phyloP scores from a whole-genome alignment of 2,888 invertebrate species.

The Stenotaenia linearis region DNA sequence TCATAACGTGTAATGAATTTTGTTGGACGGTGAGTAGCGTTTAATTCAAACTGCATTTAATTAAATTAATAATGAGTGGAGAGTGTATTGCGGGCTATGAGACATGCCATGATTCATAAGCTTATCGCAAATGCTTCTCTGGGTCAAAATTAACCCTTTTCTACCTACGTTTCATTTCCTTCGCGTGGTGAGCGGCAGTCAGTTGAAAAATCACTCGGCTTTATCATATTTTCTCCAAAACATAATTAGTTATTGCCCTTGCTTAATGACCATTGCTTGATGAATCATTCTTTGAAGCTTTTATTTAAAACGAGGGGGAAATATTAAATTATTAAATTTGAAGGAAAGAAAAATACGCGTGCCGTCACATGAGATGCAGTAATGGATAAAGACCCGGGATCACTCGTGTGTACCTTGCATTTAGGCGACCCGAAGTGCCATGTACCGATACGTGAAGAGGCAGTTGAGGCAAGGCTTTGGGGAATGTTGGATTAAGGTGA shows the following conservation, averaged over 20 bases:
- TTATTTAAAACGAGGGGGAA: too few relatives aligned
- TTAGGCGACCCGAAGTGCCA: too few relatives aligned
- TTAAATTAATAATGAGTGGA: not conserved
- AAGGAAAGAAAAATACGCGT: too few relatives aligned
- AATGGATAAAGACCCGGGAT: too few relatives aligned
- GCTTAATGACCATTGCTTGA: not conserved
- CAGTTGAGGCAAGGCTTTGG: too few relatives aligned
- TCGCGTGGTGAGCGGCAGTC: not conserved
- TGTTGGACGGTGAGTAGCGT: not conserved
- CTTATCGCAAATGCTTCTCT: not conserved
- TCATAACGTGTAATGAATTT: conserved; percentile 13
- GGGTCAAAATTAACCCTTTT: conserved; percentile 11
- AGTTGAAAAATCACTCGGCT: not conserved
- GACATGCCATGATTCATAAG: not conserved
- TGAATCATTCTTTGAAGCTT: not conserved
- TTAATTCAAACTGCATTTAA: conserved; percentile 12
- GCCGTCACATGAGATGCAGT: too few relatives aligned
- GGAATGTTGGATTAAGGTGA: too few relatives aligned
- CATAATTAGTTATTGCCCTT: conserved; percentile 10
- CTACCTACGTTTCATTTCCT: not conserved
- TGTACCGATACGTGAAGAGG: too few relatives aligned
- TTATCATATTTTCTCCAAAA: not conserved
- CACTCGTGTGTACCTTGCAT: too few relatives aligned
- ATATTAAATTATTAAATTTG: too few relatives aligned
- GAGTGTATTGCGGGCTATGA: not conserved